phyloP scores from a whole-genome alignment of 2,113 vertebrate species.

The Corythornis vintsioides region DNA sequence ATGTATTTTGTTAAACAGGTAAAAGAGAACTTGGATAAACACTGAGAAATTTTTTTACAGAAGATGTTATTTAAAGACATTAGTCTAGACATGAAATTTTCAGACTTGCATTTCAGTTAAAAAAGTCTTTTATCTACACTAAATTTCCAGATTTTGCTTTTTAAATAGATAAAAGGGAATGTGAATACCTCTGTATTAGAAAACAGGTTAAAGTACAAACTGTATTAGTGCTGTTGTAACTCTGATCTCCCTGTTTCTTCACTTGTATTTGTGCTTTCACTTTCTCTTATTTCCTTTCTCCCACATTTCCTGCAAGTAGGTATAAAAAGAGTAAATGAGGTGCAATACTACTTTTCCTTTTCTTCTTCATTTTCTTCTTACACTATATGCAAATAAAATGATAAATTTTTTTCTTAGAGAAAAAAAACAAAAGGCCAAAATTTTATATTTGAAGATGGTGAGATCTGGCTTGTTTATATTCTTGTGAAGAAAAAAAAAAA shows the following conservation, averaged over 20 bases:
- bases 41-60: background rate
- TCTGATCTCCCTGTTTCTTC: background rate
- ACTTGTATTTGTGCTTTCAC: background rate
- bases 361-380: background rate
- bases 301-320: background rate
- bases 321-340: background rate
- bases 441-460: background rate
- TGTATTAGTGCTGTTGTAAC: background rate
- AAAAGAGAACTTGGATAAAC: background rate
- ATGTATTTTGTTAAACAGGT: background rate
- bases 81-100: background rate
- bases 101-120: background rate
- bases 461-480: background rate
- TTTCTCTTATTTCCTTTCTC: background rate
- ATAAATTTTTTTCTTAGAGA: background rate
- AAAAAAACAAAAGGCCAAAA: background rate
- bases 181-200: background rate
- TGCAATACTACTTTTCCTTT: background rate
- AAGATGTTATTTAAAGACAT: background rate
- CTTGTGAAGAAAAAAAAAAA: background rate
- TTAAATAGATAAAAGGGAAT: background rate
- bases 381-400: background rate
- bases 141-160: fast-evolving
- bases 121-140: background rate
- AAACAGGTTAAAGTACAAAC: background rate